Percentiles rank a stretch among this genome's conserved stretches.
These are phyloP conservation scores for Eospalax fontanierii DNA, from an alignment of 2,797 vertebrate genomes.

Conservation along the genomic window DNA sequence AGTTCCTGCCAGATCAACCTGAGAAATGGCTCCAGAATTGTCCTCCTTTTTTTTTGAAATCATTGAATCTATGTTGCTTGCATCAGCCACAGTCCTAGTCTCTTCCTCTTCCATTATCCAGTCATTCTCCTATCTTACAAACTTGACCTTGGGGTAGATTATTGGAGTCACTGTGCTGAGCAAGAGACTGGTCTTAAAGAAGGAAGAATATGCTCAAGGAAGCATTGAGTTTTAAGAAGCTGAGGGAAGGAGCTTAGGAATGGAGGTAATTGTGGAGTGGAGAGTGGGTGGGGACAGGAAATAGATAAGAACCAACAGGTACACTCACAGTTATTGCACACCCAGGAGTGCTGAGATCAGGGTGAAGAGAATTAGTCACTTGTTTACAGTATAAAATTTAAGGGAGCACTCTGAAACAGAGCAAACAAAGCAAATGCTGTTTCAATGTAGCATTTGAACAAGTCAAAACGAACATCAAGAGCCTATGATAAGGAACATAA, in stretches of 20 bases:
- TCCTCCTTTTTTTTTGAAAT: too few relatives aligned
- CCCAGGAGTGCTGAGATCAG: neutral
- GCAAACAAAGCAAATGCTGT: neutral
- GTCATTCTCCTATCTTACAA: too few relatives aligned
- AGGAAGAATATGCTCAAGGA: neutral
- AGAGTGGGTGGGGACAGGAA: too few relatives aligned
- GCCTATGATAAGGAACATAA: neutral
- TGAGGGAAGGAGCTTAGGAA: neutral
- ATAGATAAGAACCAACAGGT: accelerated
- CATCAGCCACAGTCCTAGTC: too few relatives aligned
- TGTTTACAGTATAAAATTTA: neutral
- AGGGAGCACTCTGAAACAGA: neutral
- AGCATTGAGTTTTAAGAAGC: neutral
- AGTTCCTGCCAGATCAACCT: too few relatives aligned
- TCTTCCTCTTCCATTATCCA: too few relatives aligned
- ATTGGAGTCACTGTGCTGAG: too few relatives aligned
- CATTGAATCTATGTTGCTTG: too few relatives aligned
- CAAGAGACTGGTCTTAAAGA: too few relatives aligned
- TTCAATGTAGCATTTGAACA: neutral
- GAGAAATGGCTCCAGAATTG: too few relatives aligned
- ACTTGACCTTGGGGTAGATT: too few relatives aligned
- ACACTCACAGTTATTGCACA: too few relatives aligned
- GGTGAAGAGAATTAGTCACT: accelerated
- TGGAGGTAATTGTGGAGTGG: neutral
- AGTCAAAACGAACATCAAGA: neutral